Percentiles rank a stretch among this genome's conserved stretches.
These are phyloP conservation scores for Halictus quadricinctus DNA, from an alignment of 2,888 invertebrate genomes.

Conservation along the genomic window DNA sequence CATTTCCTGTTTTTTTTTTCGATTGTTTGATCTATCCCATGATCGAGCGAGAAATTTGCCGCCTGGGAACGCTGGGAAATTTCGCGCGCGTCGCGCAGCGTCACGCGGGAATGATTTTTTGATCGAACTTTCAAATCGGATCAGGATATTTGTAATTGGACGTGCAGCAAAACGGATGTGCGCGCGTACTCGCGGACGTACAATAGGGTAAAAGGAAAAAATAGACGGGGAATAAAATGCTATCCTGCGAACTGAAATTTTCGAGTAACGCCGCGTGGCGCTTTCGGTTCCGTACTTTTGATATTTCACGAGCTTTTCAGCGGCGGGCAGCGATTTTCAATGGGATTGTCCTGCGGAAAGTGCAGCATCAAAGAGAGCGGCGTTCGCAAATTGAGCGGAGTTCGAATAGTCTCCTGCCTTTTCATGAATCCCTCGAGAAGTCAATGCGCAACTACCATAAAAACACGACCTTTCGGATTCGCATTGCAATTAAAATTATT, in stretches of 20 bases:
- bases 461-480: background rate
- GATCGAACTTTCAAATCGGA: slow-evolving; percentile 1
- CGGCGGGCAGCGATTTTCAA: slow-evolving; percentile 43
- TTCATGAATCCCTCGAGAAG: background rate
- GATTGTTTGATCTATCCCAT: background rate
- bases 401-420: background rate
- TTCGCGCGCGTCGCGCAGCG: background rate
- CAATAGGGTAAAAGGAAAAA: background rate
- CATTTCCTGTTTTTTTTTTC: background rate
- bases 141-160: slow-evolving; percentile 34
- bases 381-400: slow-evolving; percentile 49
- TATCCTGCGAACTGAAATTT: slow-evolving; percentile 39
- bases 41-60: background rate
- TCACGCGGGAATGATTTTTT: background rate
- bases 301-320: slow-evolving; percentile 43
- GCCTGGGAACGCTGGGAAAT: background rate
- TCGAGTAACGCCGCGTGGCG: slow-evolving; percentile 25
- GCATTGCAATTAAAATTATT: background rate
- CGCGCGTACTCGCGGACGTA: background rate
- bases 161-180: background rate
- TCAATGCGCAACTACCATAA: background rate
- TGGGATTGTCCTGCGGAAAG: slow-evolving; percentile 54
- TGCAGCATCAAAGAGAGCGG: slow-evolving; percentile 45
- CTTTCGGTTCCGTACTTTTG: slow-evolving; percentile 48
- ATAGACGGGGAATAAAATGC: slow-evolving; percentile 15